Evolutionary conservation across 2,797 vertebrate species (phyloP).

Genomic region (Sebastes taczanowskii): DNA sequence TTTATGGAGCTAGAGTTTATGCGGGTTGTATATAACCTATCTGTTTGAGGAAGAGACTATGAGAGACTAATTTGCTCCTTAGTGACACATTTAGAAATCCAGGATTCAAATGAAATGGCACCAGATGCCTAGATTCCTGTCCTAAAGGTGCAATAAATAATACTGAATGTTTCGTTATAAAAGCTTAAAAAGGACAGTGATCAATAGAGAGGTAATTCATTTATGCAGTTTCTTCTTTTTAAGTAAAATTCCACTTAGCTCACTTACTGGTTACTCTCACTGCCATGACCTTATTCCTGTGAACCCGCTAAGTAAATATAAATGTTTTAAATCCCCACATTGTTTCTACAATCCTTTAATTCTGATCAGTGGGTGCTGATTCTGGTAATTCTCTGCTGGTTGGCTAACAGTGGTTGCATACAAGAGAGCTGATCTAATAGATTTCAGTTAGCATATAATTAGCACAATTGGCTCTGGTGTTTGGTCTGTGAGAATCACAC

Average conservation of each 20-base stretch:
- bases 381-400: conserved; percentile 10
- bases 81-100: not conserved
- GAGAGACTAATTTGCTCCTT: not conserved
- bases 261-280: conserved; percentile 5
- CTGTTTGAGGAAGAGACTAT: not conserved
- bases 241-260: not conserved
- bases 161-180: not conserved
- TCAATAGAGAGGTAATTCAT: not conserved
- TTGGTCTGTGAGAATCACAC: not conserved
- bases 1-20: not conserved
- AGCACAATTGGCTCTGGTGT: conserved; percentile 4
- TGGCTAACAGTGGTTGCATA: not conserved
- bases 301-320: conserved; percentile 20
- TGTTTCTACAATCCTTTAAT: conserved; percentile 41
- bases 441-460: conserved; percentile 22
- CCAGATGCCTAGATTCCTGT: not conserved
- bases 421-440: not conserved
- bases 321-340: conserved; percentile 19
- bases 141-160: not conserved
- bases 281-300: conserved; percentile 13
- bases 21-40: not conserved
- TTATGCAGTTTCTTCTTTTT: not conserved
- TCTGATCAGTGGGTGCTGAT: conserved; percentile 26
- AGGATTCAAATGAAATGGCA: not conserved
- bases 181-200: not conserved